These are phyloP conservation scores for Monarcha castaneiventris DNA, from an alignment of 2,113 vertebrate species.

Conservation along the genomic window DNA sequence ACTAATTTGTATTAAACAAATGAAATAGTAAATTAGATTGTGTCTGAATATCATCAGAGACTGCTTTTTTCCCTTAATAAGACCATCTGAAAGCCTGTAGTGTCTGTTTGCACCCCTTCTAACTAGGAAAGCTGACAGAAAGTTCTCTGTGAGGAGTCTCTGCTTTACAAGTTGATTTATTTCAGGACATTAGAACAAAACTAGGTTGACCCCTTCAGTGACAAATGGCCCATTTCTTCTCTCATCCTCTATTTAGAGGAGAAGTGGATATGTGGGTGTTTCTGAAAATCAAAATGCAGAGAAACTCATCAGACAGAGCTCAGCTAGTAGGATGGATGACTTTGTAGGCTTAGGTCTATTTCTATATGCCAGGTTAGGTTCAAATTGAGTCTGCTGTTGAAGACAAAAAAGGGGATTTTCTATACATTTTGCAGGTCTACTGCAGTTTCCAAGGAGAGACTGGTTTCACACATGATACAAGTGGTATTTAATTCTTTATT, in stretches of 20 bases:
- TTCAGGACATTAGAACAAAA: not conserved
- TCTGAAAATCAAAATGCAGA: conserved; percentile 17
- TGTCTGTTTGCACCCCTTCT: not conserved
- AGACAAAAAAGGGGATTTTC: not conserved
- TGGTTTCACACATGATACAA: not conserved
- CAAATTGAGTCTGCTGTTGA: not conserved
- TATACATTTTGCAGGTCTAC: not conserved
- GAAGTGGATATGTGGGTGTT: not conserved
- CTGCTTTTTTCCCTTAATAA: not conserved
- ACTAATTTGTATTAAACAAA: not conserved
- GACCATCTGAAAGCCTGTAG: not conserved
- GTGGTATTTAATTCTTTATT: not conserved
- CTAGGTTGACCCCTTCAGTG: not conserved
- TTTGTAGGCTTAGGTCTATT: not conserved
- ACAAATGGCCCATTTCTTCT: not conserved
- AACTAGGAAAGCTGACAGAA: not conserved
- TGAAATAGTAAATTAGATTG: not conserved
- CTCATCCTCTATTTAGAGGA: not conserved
- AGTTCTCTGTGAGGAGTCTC: not conserved
- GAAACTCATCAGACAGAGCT: not conserved
- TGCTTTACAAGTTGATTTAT: conserved; percentile 15
- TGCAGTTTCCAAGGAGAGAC: not conserved
- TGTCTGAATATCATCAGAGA: not conserved
- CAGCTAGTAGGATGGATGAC: not conserved
- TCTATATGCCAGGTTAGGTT: not conserved